Evolutionary conservation across 1,140 invertebrate species (phyloP), one percentile per base, ranked within the genome.

Genomic region (Berghia stephanieae): DNA sequence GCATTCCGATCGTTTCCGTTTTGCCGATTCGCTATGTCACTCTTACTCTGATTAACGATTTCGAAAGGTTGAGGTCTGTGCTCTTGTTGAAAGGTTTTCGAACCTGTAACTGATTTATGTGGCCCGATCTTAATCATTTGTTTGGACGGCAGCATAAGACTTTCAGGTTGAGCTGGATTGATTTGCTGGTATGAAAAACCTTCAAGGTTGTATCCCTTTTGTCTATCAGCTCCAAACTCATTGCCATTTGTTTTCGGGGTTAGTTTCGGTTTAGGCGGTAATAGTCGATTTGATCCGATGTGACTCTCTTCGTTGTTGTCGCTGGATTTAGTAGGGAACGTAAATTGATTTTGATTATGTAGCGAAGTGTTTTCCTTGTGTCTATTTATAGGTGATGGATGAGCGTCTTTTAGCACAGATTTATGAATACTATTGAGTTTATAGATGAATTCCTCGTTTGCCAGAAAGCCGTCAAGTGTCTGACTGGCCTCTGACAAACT

Each of bases 401-500:
- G n/a, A n/a, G n/a, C n/a, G n/a, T n/a, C n/a, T n/a, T n/a, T n/a
- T n/a, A n/a, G n/a, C n/a, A n/a, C n/a, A n/a, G 36, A 3, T 38
- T 34, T 13, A 40, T 67, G 36, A 40, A 40, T 67, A n/a, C 8
- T 67, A 46, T 46, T 44, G 8, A 34, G 4, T 34, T 49, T 70
- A 18, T 44, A 43, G 21, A 70, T 24, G 31, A 70, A n/a, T 24
- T 46, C 40, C n/a, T n/a, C n/a, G n/a, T n/a, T n/a, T n/a, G n/a
- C n/a, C n/a, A n/a, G n/a, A n/a, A n/a, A n/a, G 36, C 68, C 68
- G 46, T 70, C 68, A 38, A 40, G 42, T 44, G 43, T 13, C 21
- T 24, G 67, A 57, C 38, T 36, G 21, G 38, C 44, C 27, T 87
- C 83, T 34, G 80, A 75, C 60, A 84, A 75, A 72, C 84, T 86